These are phyloP conservation scores for Drepana falcataria DNA, from an alignment of 2,888 invertebrate species.

Conservation along the genomic window DNA sequence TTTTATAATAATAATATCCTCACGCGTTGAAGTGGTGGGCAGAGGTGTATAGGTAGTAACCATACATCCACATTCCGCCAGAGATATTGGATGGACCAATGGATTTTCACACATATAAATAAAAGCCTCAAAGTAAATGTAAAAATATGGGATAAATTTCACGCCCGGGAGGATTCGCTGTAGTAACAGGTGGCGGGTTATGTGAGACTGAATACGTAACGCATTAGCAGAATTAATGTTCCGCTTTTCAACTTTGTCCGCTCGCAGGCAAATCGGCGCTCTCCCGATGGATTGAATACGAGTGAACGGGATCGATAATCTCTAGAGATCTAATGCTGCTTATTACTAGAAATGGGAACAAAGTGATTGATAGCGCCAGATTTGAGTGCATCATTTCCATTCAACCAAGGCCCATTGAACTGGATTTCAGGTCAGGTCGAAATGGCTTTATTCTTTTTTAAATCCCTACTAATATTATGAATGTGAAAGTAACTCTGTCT, in stretches of 20 bases:
- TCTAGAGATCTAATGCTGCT: conserved; percentile 9
- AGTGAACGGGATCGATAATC: conserved; percentile 19
- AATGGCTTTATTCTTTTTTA: too few relatives aligned
- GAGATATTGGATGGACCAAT: not conserved
- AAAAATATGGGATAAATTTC: conserved; percentile 2
- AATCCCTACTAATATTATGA: too few relatives aligned
- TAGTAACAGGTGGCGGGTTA: conserved; percentile 11
- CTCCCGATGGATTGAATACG: conserved; percentile 23
- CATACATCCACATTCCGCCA: too few relatives aligned
- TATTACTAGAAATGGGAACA: conserved; percentile 15
- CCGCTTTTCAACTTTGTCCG: conserved; percentile 35
- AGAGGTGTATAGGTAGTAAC: too few relatives aligned
- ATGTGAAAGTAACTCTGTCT: too few relatives aligned
- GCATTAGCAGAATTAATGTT: conserved; percentile 58
- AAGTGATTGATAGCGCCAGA: conserved; percentile 8
- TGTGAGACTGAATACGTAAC: conserved; percentile 28
- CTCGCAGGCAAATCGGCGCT: conserved; percentile 31
- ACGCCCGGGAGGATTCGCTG: conserved; percentile 1
- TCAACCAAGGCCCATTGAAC: too few relatives aligned
- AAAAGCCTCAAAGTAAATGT: not conserved
- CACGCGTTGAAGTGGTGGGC: too few relatives aligned
- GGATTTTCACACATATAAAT: not conserved
- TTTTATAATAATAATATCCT: too few relatives aligned
- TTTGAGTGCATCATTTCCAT: conserved; percentile 6
- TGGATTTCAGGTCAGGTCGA: too few relatives aligned